Evolutionary conservation across 2,888 invertebrate genomes (phyloP).

Genomic region (Galeruca laticollis): DNA sequence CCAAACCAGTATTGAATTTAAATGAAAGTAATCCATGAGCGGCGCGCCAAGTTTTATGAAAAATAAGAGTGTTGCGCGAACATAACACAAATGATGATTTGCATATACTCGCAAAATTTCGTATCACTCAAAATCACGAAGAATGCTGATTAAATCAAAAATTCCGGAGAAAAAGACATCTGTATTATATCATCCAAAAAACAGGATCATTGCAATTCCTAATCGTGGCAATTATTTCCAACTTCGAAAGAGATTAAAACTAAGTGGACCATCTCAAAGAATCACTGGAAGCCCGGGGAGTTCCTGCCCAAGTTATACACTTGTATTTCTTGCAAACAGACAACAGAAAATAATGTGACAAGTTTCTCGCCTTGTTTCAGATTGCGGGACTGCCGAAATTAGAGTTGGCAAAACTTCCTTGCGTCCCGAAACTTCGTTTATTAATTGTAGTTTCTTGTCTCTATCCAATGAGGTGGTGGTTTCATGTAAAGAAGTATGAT

Average conservation of each 20-base stretch:
- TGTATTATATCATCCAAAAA: neutral
- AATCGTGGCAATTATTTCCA: neutral
- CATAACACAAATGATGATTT: too few relatives aligned
- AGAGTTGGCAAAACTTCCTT: conserved; percentile 55
- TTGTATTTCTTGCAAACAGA: conserved; percentile 45
- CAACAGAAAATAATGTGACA: conserved; percentile 49
- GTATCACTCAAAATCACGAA: too few relatives aligned
- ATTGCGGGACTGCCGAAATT: conserved; percentile 59
- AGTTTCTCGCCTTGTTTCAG: conserved; percentile 58
- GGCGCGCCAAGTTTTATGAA: too few relatives aligned
- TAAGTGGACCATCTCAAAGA: conserved; percentile 26
- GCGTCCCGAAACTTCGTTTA: conserved; percentile 61
- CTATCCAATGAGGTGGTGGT: conserved; percentile 54
- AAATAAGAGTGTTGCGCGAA: too few relatives aligned
- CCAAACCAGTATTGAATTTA: too few relatives aligned
- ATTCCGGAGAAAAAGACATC: neutral
- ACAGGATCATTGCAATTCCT: neutral
- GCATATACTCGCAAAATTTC: too few relatives aligned
- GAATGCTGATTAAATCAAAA: neutral
- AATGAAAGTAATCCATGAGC: too few relatives aligned
- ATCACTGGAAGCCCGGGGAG: conserved; percentile 20
- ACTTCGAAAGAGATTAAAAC: conserved; percentile 30
- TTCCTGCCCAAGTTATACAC: conserved; percentile 30
- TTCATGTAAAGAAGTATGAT: conserved; percentile 46
- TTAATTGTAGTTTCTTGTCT: conserved; percentile 61